Conservation (phyloP, 2,888 invertebrate species). For the Tortrix viridana region DNA sequence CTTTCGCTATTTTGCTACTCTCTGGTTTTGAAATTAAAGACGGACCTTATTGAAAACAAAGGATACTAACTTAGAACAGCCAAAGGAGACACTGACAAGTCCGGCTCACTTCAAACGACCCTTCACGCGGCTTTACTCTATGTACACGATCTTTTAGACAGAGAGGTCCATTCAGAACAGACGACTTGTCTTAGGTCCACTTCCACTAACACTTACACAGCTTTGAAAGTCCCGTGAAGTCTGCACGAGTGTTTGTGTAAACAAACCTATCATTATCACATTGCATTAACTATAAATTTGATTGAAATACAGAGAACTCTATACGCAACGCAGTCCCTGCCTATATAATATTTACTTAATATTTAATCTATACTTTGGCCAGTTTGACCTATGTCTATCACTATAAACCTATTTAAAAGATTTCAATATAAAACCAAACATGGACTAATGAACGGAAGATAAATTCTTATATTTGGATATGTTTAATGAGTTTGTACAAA, state of each 20-base stretch:
- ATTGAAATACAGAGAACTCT: conserved; percentile 30
- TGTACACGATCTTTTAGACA: conserved; percentile 26
- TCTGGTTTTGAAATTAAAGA: conserved; percentile 40
- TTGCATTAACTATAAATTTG: conserved; percentile 29
- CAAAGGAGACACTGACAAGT: conserved; percentile 20
- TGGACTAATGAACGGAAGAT: conserved; percentile 29
- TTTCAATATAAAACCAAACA: conserved; percentile 29
- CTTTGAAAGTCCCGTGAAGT: not conserved
- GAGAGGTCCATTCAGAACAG: conserved; percentile 28
- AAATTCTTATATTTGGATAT: conserved; percentile 55
- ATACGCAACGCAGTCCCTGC: conserved; percentile 11
- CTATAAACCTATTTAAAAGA: conserved; percentile 43
- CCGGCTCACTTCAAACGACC: conserved; percentile 30
- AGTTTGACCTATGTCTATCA: conserved; percentile 58
- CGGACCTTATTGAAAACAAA: conserved; percentile 12
- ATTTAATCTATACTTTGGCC: conserved; percentile 58
- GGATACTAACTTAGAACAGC: conserved; percentile 31
- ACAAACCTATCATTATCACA: conserved; percentile 30
- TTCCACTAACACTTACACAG: conserved; percentile 22
- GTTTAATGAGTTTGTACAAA: conserved; percentile 69
- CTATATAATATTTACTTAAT: conserved; percentile 27
- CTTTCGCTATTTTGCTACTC: conserved; percentile 66
- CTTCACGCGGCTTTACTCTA: conserved; percentile 14
- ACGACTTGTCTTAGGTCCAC: conserved; percentile 4
- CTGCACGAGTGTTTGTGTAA: not conserved